Evolutionary conservation across 2,797 vertebrate species (phyloP).

Genomic region (Protonibea diacanthus): DNA sequence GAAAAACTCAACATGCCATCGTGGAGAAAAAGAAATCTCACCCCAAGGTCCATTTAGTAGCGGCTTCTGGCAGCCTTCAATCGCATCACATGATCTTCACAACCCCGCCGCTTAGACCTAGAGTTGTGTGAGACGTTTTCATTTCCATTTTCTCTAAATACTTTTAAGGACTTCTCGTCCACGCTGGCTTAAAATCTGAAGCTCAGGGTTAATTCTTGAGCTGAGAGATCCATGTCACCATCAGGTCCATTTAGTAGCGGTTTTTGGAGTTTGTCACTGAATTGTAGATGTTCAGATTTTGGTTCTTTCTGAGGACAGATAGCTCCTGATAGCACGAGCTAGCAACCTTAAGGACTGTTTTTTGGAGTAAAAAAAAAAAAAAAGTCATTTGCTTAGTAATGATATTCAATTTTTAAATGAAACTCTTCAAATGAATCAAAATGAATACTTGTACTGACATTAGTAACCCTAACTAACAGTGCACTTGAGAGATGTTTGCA

Average conservation of each 20-base stretch:
- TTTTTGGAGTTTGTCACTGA: background rate
- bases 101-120: background rate
- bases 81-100: background rate
- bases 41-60: background rate
- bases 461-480: background rate
- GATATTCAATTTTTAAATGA: background rate
- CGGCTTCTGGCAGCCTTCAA: background rate
- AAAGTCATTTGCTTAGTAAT: background rate
- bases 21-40: background rate
- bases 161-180: background rate
- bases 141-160: background rate
- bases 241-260: background rate
- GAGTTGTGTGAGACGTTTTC: background rate
- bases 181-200: background rate
- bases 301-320: background rate
- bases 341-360: background rate
- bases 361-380: background rate
- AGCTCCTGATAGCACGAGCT: background rate
- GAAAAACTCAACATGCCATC: background rate
- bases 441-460: background rate
- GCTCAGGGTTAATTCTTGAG: background rate
- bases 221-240: background rate
- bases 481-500: constrained; percentile 38
- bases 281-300: background rate
- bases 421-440: constrained; percentile 10